Evolutionary conservation across 2,888 invertebrate species (phyloP), one percentile per base, ranked within the genome.

Genomic region (Oxyscelio sp.): DNA sequence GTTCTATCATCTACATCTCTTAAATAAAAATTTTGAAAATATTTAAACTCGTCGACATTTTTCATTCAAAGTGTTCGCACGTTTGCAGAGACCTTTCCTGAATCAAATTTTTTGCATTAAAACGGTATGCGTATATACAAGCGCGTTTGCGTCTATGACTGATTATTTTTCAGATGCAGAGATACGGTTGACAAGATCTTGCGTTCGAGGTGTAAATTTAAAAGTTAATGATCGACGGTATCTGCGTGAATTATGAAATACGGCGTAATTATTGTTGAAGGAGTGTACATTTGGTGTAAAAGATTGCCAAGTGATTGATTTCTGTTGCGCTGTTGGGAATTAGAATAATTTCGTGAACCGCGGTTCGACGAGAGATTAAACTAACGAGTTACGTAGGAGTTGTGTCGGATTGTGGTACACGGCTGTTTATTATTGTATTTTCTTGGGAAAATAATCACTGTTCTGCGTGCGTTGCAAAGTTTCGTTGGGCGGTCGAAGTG

Each of bases 331-430:
- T 2, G 40, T 3, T 3, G 40, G 13, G 40, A 40, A 40, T 40
- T n/a, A n/a, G n/a, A 40, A n/a, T 40, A n/a, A 40, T 40, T 13
- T 40, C n/a, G 40, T n/a, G n/a, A 40, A 34, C 9, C 9, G 40
- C 2, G 40, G n/a, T n/a, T n/a, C n/a, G 9, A 34, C 4, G 34
- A 34, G 34, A 9, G 40, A 5, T 40, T 40, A n/a, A n/a, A n/a
- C n/a, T 40, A n/a, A 40, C n/a, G n/a, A n/a, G 13, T 40, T 40
- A 96, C 96, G 71, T 98, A 98, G 6, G 34, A 34, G 34, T 34
- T 4, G 11, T 2, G 34, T 34, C 11, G 34, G 9, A 34, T 34
- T 34, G 6, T 34, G 34, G 34, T 34, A 34, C 27, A 6, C 27
- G 27, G 27, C 6, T 27, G 27, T 34, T 9, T 4, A 34, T 34